phyloP scores from a whole-genome alignment of 37 sponge, comb jelly and placozoan species.

The Oopsacas minuta region DNA sequence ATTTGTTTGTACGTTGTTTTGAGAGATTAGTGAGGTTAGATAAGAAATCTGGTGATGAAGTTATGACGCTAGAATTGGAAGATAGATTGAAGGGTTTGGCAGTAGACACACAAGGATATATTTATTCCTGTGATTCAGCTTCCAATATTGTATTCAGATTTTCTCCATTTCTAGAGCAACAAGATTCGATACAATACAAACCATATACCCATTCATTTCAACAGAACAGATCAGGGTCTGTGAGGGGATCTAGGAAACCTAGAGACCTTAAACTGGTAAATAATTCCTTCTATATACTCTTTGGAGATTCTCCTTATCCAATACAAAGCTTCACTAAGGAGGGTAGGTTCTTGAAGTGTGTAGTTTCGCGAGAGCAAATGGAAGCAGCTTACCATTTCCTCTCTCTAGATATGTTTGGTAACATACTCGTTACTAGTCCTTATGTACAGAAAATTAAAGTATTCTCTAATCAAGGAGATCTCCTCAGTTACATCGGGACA shows the following conservation, averaged over 20 bases:
- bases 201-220: not conserved
- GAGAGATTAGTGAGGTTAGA: not conserved
- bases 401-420: not conserved
- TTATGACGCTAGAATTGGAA: not conserved
- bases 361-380: not conserved
- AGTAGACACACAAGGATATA: not conserved
- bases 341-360: not conserved
- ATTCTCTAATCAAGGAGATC: not conserved
- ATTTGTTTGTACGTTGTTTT: not conserved
- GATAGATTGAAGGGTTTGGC: not conserved
- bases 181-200: not conserved
- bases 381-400: slow-evolving; percentile 1
- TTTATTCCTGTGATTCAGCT: not conserved
- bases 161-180: not conserved
- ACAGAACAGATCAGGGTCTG: not conserved
- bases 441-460: slow-evolving; percentile 14
- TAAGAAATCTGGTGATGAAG: not conserved
- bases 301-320: not conserved
- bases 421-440: not conserved
- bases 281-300: not conserved
- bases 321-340: slow-evolving; percentile 13
- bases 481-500: not conserved
- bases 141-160: not conserved
- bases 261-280: not conserved
- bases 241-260: not conserved